Base-by-base conservation (phyloP, 2,888 invertebrate genomes). In the Napeogenes sylphis region DNA sequence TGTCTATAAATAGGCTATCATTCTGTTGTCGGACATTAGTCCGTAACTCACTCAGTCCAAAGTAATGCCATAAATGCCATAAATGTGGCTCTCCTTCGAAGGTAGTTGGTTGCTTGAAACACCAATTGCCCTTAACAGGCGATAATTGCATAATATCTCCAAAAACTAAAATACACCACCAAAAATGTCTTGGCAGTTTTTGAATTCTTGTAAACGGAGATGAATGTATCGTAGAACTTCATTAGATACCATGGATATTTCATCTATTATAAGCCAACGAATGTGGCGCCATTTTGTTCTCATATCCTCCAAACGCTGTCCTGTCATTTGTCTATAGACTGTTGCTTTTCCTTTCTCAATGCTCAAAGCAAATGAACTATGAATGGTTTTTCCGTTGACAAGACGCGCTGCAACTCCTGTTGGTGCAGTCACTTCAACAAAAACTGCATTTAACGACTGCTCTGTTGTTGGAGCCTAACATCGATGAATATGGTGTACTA, bases 381-480 rank as follows among this genome's bases (percentile, higher is more conserved):
- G 35, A 0, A 35, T 5, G 4, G 35, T 35, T 35, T 35, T 64
- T 35, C 69, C 72, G 61, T 58, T 60, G 2, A 75, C 65, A 51
- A 75, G 67, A 12, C 71, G 59, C 6, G 77, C 76, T 64, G 77
- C 77, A 51, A 78, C 78, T 12, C 75, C 77, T 53, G 75, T 77
- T 2, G 74, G 65, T 47, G 76, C 71, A 59, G 70, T 67, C 33
- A 72, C 63, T 66, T 69, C 71, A 4, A 66, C 35, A 5, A 6
- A 4, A 5, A 5, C 4, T 5, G 4, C 6, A 35, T 35, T 35
- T 1, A 21, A 21, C 21, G 21, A 21, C 21, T 21, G 21, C 21
- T 21, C 21, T 21, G 21, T 21, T 21, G 21, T 21, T 21, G 21
- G 21, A 35, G 4, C 35, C 4, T 70, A 73, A 59, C 71, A 73